Base-by-base conservation (phyloP, 1,140 invertebrate genomes). In the Drosophila arizonae region DNA sequence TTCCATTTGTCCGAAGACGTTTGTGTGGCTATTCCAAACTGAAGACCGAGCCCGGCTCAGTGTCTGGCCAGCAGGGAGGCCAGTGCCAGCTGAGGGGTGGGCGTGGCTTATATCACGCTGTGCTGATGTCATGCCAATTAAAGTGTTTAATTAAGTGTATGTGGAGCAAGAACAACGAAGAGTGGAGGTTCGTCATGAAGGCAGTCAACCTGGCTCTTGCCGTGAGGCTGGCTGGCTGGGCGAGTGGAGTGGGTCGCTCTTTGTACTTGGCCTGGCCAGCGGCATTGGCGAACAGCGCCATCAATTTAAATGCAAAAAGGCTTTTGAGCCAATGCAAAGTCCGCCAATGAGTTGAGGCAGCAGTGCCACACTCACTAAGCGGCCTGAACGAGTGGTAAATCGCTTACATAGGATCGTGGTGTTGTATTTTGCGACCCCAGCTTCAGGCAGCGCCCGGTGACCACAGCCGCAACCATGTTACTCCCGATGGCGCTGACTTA, bases 281-380 rank as follows among this genome's bases (percentile, higher is more conserved):
- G 39, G 54, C 46, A 55, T 30, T n/a, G 50, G 56, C 46, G 30
- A 45, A 57, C 21, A 39, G 58, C 68, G 55, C 75, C 72, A 81
- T 76, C 79, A 88, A 87, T 88, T 87, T 72, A 88, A 84, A 87
- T 88, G 84, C 79, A 84, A 87, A 87, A 74, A 70, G 70, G 52
- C 73, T 82, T 88, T 74, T 74, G 70, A 74, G 79, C 48, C 72
- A 66, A 55, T 68, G 50, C 51, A 65, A 80, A 63, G 58, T 41
- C 43, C 26, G 52, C 17, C 50, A 88, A 81, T 81, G 79, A 76
- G 84, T 85, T 60, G 73, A 86, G 79, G 72, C 69, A 79, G 82
- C 79, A 79, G 69, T 79, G 81, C 81, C 56, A 87, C 56, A 87
- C 79, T 87, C 79, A 86, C 81, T 86, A 51, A 64, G 57, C 80